These are phyloP conservation scores for Myotis daubentonii DNA, from an alignment of 2,797 vertebrate species.

Conservation along the genomic window DNA sequence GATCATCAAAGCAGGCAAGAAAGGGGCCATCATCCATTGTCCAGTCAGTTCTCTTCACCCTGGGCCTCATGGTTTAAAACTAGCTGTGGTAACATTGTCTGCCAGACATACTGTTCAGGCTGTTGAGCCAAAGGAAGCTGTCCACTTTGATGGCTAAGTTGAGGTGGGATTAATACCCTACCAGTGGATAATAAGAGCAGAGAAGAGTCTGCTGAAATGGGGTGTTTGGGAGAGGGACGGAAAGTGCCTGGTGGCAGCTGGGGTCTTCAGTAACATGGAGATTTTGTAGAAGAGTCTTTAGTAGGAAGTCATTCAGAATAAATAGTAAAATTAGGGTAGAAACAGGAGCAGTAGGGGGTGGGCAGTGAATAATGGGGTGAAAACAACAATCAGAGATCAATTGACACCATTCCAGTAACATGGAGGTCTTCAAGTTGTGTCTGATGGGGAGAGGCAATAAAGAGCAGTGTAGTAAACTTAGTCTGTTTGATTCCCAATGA, in stretches of 20 bases:
- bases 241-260: neutral
- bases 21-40: neutral
- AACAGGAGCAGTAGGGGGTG: neutral
- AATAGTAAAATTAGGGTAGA: neutral
- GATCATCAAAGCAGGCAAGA: neutral
- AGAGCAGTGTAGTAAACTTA: neutral
- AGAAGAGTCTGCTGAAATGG: neutral
- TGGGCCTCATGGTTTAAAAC: neutral
- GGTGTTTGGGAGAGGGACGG: neutral
- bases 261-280: neutral
- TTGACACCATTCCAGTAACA: neutral
- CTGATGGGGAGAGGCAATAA: neutral
- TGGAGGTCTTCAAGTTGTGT: neutral
- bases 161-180: neutral
- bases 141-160: neutral
- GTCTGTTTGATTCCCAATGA: neutral
- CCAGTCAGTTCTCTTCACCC: neutral
- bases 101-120: neutral
- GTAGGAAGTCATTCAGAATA: neutral
- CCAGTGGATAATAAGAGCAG: neutral
- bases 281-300: neutral
- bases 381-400: neutral
- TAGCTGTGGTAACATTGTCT: neutral
- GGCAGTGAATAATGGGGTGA: accelerated
- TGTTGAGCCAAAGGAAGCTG: neutral